Evolutionary conservation across 2,797 vertebrate species (phyloP).

Genomic region (Catostomus latipinnis): DNA sequence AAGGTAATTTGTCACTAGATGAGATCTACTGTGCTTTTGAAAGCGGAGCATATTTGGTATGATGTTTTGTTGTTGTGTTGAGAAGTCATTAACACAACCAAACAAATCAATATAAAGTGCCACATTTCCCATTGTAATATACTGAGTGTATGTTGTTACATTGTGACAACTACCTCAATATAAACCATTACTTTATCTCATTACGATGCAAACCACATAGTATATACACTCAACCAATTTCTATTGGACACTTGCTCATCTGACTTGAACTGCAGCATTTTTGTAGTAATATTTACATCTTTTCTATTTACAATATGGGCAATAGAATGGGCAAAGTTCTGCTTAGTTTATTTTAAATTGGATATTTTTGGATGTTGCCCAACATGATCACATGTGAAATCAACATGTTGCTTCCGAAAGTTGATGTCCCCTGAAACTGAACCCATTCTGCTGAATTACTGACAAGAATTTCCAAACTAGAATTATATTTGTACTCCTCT

Average conservation of each 20-base stretch:
- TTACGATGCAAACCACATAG: not conserved
- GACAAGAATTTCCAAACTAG: too few species aligned
- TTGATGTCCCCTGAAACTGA: too few species aligned
- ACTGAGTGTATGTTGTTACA: not conserved
- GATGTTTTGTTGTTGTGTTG: not conserved
- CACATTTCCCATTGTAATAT: not conserved
- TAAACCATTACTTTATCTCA: not conserved
- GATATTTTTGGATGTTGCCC: too few species aligned
- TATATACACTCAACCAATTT: not conserved
- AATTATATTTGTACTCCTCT: too few species aligned
- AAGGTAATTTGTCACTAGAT: not conserved
- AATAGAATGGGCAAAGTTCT: not conserved
- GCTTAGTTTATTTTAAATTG: not conserved
- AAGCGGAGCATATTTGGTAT: slow-evolving; percentile 2
- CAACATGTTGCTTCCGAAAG: too few species aligned
- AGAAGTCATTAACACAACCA: not conserved
- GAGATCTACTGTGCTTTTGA: not conserved
- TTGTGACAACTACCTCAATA: not conserved
- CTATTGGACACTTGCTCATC: not conserved
- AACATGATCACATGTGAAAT: too few species aligned
- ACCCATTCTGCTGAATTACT: too few species aligned
- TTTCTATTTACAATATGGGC: not conserved
- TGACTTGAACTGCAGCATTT: not conserved
- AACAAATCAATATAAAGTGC: not conserved
- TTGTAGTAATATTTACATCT: not conserved